Conservation (phyloP, 1,140 invertebrate species). For the Phymorhynchus buccinoides region DNA sequence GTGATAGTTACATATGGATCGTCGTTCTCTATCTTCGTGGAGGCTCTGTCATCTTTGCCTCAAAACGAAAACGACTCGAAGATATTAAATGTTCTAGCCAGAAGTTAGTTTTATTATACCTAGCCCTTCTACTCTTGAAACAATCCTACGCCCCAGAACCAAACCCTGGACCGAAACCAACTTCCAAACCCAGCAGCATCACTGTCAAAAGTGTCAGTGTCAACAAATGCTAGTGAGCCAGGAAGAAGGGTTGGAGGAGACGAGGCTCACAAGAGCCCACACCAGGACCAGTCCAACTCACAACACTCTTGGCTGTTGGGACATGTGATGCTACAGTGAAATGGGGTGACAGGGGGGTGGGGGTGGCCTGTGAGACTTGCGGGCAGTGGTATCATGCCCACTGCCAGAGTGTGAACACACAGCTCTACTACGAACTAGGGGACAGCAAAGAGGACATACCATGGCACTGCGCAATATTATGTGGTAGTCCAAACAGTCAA, state of each 20-base stretch:
- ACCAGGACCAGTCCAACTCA: not conserved
- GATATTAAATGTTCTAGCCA: too few relatives aligned
- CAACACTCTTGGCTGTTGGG: constrained; percentile 33
- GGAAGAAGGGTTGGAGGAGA: too few relatives aligned
- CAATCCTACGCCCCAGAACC: not conserved
- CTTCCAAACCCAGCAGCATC: not conserved
- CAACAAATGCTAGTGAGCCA: too few relatives aligned
- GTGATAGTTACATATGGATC: too few relatives aligned
- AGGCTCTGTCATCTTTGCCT: too few relatives aligned
- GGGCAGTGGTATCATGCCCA: constrained; percentile 45
- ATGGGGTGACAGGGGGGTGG: not conserved
- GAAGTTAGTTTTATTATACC: too few relatives aligned
- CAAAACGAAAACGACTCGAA: too few relatives aligned
- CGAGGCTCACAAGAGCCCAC: too few relatives aligned
- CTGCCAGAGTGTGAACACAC: constrained; percentile 36
- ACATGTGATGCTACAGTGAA: constrained; percentile 32
- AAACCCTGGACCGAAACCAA: not conserved
- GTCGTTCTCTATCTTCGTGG: too few relatives aligned
- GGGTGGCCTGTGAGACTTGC: constrained; percentile 38
- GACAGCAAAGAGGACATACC: constrained; percentile 36
- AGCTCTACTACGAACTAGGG: constrained; percentile 14
- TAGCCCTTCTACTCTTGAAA: too few relatives aligned
- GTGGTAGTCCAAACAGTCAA: constrained; percentile 41
- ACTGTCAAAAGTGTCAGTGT: not conserved
- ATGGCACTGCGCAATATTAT: constrained; percentile 43